Percentiles rank a stretch among this genome's conserved stretches.
Evolutionary conservation across 2,113 vertebrate genomes (phyloP).

Genomic region (Nycticryphes semicollaris): DNA sequence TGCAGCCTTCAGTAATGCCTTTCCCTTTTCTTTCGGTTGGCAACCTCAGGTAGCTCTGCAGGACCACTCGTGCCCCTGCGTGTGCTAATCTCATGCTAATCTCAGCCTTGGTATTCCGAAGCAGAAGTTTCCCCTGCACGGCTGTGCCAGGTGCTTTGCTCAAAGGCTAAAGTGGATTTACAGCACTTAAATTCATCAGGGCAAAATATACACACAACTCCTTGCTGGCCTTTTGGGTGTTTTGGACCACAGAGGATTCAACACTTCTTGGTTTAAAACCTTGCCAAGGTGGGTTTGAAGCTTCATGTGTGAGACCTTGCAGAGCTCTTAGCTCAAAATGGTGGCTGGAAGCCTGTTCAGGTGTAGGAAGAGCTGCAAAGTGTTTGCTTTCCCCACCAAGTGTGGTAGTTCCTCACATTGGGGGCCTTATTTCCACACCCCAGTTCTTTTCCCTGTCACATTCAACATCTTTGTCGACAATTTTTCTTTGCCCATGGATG

Average conservation of each 20-base stretch:
- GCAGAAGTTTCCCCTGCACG: neutral
- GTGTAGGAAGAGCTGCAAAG: accelerated
- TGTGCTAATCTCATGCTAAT: neutral
- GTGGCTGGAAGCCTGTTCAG: neutral
- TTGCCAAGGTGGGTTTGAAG: neutral
- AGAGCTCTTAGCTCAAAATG: neutral
- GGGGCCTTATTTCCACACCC: neutral
- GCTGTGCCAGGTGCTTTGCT: neutral
- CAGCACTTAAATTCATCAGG: neutral
- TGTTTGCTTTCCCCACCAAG: neutral
- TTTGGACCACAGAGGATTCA: neutral
- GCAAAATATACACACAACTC: accelerated
- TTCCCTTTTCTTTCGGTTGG: neutral
- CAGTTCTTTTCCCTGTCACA: neutral
- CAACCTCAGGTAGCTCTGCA: neutral
- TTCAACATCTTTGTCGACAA: accelerated
- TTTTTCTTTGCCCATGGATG: neutral
- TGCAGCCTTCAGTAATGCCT: neutral
- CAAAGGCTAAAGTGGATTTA: neutral
- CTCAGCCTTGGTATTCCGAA: neutral
- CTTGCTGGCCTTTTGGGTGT: neutral
- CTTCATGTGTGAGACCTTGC: neutral
- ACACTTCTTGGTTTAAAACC: neutral
- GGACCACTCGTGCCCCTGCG: accelerated
- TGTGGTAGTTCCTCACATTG: neutral